Base-by-base conservation (phyloP, 2,797 vertebrate species). In the Danio jaintianensis region DNA sequence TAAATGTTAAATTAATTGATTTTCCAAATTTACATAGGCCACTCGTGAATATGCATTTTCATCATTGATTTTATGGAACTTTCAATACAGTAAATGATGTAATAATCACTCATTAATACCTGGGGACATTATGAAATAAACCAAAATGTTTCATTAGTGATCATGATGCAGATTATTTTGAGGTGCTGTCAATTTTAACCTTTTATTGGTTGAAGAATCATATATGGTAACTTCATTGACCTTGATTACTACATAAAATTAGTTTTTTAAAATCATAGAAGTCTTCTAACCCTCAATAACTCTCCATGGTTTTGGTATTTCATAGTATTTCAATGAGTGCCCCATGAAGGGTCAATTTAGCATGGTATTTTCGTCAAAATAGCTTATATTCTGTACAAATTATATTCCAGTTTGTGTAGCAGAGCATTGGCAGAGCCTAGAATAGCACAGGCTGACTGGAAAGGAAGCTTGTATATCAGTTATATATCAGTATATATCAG, bases 381-480 rank as follows among this genome's bases (percentile, higher is more conserved):
- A 94, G 93, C 94, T 95, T 95, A 94, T 93, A 87, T 88, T 91
- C 91, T 92, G 91, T 93, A 93, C 90, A 93, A 92, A 92, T 92
- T 89, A 91, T 90, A 92, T 89, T 89, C 88, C 85, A 89, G 89
- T 89, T 87, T 85, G 86, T 55, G 61, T 48, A 20, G 71, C 47
- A 87, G 80, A 88, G 71, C 82, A 29, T 84, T 79, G 85, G 84
- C 71, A 86, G 82, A 74, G 69, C 82, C 63, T 78, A 81, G 53
- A 79, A 84, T 63, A 38, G 77, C 72, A 79, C 80, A 75, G 42
- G 40, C 70, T 68, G 64, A 85, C 85, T 81, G 47, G 48, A n/a
- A 22, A 62, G 40, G n/a, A 53, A 79, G 77, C 77, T 79, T 63
- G 63, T 79, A 61, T 53, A 22, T 43, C 38, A 42, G 58, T 43